Conservation (phyloP, 2,888 invertebrate genomes). For the Tenthredo amoena region DNA sequence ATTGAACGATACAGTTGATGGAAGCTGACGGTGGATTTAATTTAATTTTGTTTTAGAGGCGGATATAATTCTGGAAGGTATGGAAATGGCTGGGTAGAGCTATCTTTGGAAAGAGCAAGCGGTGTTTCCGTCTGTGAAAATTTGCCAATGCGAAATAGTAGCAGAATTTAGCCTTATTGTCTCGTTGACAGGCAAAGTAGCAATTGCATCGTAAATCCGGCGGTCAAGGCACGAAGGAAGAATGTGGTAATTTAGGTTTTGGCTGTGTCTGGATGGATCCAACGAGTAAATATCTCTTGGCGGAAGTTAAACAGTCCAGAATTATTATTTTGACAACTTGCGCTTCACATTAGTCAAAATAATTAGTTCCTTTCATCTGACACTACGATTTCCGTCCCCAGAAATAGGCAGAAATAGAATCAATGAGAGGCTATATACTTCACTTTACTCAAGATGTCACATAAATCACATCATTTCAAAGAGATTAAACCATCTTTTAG, state of each 20-base stretch:
- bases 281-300: conserved; percentile 14
- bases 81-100: neutral
- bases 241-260: conserved; percentile 29
- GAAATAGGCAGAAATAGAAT: conserved; percentile 13
- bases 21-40: neutral
- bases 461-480: conserved; percentile 19
- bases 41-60: neutral
- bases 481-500: conserved; percentile 7
- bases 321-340: conserved; percentile 33
- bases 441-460: neutral
- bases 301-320: conserved; percentile 1
- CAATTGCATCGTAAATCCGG: conserved; percentile 36
- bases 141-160: conserved; percentile 33
- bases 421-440: conserved; percentile 13
- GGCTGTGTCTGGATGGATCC: neutral
- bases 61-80: neutral
- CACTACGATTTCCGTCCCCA: conserved; percentile 15
- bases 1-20: neutral
- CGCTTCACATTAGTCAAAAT: conserved; percentile 28
- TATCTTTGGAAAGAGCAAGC: conserved; percentile 18
- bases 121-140: conserved; percentile 21
- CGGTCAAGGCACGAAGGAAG: neutral
- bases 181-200: conserved; percentile 44
- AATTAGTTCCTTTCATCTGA: conserved; percentile 47
- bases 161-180: conserved; percentile 34